Evolutionary conservation across 2,113 vertebrate genomes (phyloP).

Genomic region (Todiramphus saurophagus): DNA sequence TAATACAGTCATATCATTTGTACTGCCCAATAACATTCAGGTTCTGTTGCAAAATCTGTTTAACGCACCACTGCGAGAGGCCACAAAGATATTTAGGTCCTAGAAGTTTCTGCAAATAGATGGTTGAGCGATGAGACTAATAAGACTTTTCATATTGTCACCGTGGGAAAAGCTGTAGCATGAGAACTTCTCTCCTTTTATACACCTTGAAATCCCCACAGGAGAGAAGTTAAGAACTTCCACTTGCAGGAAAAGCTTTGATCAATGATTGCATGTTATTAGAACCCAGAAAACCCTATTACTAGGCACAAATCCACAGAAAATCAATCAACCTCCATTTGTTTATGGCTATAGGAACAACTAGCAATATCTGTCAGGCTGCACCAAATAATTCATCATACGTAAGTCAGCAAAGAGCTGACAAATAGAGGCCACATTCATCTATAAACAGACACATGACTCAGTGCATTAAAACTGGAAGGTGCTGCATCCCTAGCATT

Average conservation of each 20-base stretch:
- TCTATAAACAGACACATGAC: not conserved
- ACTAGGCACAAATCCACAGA: conserved; percentile 28
- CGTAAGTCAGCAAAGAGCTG: not conserved
- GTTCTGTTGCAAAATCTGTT: not conserved
- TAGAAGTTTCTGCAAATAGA: not conserved
- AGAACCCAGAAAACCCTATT: conserved; percentile 36
- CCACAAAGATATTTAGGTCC: not conserved
- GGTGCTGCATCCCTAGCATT: not conserved
- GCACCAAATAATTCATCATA: conserved; percentile 1
- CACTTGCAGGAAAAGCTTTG: conserved; percentile 28
- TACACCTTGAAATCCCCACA: not conserved
- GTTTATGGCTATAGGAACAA: conserved; percentile 24
- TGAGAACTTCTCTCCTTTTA: not conserved
- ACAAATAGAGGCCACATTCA: not conserved
- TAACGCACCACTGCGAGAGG: not conserved
- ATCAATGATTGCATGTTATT: conserved; percentile 13
- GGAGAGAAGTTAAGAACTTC: conserved; percentile 31
- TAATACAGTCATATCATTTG: not conserved
- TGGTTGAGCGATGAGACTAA: not conserved
- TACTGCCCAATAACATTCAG: not conserved
- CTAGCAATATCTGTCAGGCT: not conserved
- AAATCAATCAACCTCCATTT: conserved; percentile 51
- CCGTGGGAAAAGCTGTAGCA: not conserved
- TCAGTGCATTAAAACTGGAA: not conserved
- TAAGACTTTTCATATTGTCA: not conserved